phyloP scores from a whole-genome alignment of 2,797 vertebrate species.

The Channallabes apus region DNA sequence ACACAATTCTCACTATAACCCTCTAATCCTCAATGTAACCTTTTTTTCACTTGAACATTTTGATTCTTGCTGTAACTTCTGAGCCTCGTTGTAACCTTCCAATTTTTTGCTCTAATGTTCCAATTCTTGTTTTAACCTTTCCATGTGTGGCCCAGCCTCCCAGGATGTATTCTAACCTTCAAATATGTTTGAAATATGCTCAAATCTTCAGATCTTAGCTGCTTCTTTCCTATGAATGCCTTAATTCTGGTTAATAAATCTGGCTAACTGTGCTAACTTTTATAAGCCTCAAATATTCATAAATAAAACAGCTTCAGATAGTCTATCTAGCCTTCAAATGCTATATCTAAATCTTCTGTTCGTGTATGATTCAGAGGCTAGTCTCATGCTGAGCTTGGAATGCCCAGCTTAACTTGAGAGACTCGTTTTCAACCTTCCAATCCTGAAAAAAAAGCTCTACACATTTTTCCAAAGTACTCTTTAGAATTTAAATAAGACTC shows the following conservation, averaged over 20 bases:
- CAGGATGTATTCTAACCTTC: no score
- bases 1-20: background rate
- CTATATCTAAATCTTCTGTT: background rate
- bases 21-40: background rate
- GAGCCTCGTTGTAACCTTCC: background rate
- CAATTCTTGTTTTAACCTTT: background rate
- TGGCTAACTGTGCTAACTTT: background rate
- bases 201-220: no score
- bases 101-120: background rate
- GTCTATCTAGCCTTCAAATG: background rate
- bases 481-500: no score
- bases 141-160: no score
- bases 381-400: background rate
- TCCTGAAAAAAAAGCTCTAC: no score
- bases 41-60: background rate
- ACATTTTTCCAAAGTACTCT: no score
- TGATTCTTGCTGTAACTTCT: background rate
- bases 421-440: background rate
- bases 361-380: background rate
- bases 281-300: background rate
- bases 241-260: background rate
- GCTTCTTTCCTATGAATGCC: background rate
- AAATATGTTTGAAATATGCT: no score
- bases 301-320: background rate
- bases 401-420: background rate